Percentiles rank a stretch among this genome's conserved stretches.
Evolutionary conservation across 2,113 vertebrate species (phyloP).

Genomic region (Poecilia latipinna): DNA sequence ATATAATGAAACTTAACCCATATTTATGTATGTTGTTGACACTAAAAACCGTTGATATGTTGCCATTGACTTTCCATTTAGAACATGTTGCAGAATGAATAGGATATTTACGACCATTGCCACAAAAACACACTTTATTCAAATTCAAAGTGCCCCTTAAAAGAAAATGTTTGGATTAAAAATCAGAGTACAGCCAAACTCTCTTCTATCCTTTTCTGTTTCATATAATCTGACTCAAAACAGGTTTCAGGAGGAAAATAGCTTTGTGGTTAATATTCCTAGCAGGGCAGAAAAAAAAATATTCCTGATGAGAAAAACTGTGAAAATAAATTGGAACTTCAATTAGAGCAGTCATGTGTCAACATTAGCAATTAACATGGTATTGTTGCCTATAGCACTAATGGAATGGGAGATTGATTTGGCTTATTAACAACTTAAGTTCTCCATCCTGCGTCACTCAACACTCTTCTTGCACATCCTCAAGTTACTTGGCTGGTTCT

Average conservation of each 20-base stretch:
- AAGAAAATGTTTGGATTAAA: no score
- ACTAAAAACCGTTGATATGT: no score
- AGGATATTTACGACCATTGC: no score
- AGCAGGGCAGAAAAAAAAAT: constrained; percentile 13
- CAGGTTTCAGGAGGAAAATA: neutral
- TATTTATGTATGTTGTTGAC: no score
- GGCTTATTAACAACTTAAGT: constrained; percentile 73
- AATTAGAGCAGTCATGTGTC: constrained; percentile 73
- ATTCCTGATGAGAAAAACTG: constrained; percentile 60
- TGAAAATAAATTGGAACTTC: constrained; percentile 52
- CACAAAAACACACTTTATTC: no score
- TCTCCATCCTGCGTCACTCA: constrained; percentile 68
- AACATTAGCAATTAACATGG: constrained; percentile 78
- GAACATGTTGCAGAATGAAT: no score
- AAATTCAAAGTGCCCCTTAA: no score
- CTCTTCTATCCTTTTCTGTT: neutral
- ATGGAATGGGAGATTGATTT: constrained; percentile 81
- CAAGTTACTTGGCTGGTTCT: constrained; percentile 14
- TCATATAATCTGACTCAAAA: neutral
- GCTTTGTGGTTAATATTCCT: neutral
- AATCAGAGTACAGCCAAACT: neutral
- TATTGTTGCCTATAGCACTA: constrained; percentile 65
- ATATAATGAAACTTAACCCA: no score
- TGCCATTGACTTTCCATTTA: no score
- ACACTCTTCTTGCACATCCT: constrained; percentile 14